Conservation (phyloP, 2,888 invertebrate genomes). For the Cryptocephalus primarius region DNA sequence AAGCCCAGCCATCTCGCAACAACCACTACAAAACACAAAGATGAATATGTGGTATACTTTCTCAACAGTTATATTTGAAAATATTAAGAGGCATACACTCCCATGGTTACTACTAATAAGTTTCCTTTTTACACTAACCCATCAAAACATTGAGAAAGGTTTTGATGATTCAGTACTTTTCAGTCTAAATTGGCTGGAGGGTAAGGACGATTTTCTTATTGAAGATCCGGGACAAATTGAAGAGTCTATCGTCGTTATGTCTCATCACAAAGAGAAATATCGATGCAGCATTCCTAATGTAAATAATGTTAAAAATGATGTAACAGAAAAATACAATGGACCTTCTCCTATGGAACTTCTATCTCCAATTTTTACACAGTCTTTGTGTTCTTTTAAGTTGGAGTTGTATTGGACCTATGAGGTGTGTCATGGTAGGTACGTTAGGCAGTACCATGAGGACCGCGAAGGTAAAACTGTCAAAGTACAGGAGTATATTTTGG, state of each 20-base stretch:
- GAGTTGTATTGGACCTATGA: conserved; percentile 96
- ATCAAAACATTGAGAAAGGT: conserved; percentile 31
- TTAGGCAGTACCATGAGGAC: conserved; percentile 93
- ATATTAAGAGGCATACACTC: too few species aligned
- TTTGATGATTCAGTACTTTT: conserved; percentile 76
- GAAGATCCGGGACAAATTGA: conserved; percentile 27
- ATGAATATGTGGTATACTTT: too few species aligned
- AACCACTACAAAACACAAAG: too few species aligned
- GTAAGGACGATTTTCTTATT: conserved; percentile 18
- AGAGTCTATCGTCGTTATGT: conserved; percentile 57
- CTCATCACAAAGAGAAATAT: conserved; percentile 72
- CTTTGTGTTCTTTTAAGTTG: conserved; percentile 63
- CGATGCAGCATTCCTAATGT: conserved; percentile 69
- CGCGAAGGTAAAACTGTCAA: conserved; percentile 75
- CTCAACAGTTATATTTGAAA: too few species aligned
- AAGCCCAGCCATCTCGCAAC: too few species aligned
- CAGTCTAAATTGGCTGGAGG: conserved; percentile 57
- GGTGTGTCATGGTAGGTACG: conserved; percentile 83
- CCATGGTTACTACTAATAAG: too few species aligned
- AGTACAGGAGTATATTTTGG: conserved; percentile 76
- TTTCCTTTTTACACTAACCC: too few species aligned
- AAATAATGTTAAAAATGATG: conserved; percentile 37
- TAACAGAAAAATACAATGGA: conserved; percentile 53
- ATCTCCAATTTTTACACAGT: conserved; percentile 62
- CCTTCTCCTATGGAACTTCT: conserved; percentile 69